These are phyloP conservation scores for Stenichneumon culpator DNA, from an alignment of 2,888 invertebrate genomes.

Conservation along the genomic window DNA sequence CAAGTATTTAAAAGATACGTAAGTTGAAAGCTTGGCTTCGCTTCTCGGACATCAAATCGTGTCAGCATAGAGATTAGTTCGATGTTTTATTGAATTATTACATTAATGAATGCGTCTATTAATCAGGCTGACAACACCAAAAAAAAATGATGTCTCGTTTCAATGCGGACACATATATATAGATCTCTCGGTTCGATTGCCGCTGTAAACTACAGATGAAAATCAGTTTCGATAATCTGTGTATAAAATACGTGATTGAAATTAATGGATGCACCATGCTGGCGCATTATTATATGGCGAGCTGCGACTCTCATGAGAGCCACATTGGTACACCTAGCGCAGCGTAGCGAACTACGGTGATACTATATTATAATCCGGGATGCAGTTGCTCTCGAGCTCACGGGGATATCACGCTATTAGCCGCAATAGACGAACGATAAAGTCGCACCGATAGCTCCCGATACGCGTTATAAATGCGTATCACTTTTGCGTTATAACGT, in stretches of 20 bases:
- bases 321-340: background rate
- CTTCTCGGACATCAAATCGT: background rate
- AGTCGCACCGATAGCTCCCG: slow-evolving; percentile 57
- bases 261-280: slow-evolving; percentile 55
- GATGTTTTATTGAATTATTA: slow-evolving; percentile 1
- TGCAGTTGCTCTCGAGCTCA: slow-evolving; percentile 46
- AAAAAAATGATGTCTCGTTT: slow-evolving; percentile 9
- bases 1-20: background rate
- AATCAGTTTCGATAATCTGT: slow-evolving; percentile 50
- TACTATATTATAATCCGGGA: slow-evolving; percentile 36
- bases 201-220: slow-evolving; percentile 21
- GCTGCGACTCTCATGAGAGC: slow-evolving; percentile 28
- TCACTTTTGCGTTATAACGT: slow-evolving; percentile 61
- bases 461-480: slow-evolving; percentile 62
- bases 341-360: background rate
- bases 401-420: slow-evolving; percentile 57
- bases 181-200: slow-evolving; percentile 22
- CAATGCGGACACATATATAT: slow-evolving; percentile 8
- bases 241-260: slow-evolving; percentile 57
- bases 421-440: slow-evolving; percentile 63
- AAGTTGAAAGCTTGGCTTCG: background rate
- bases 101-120: background rate
- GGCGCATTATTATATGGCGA: slow-evolving; percentile 45
- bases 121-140: background rate
- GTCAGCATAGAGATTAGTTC: background rate